Base-by-base conservation (phyloP, 2,113 vertebrate species). In the Andinoacara biseriatus region DNA sequence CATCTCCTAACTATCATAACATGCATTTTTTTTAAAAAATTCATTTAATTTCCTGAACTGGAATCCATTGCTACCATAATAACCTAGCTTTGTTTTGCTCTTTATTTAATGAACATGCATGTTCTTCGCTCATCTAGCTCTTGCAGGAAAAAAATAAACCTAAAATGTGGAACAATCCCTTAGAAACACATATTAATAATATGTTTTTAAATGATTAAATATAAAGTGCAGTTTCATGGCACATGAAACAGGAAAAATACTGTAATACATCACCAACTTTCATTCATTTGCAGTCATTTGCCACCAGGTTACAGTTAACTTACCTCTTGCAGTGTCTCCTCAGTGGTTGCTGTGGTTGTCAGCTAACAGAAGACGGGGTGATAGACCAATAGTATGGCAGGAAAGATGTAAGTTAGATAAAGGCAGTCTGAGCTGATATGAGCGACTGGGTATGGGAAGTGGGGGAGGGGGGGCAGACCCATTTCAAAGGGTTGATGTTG, bases 401-500 rank as follows among this genome's bases (percentile, higher is more conserved):
- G 46, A 72, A 72, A 18, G 46, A 52, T 54, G 31, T 54, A 2
- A n/a, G 46, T 54, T n/a, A 72, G 67, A 31, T 72, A 72, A 72
- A 31, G 18, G 46, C 26, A 31, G 67, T 14, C 4, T 2, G 3
- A 31, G 46, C 1, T 2, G 26, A 54, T 72, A 54, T 33, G 29
- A 72, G 46, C 3, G 43, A 10, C 49, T 0, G 1, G 20, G 46
- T 26, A 46, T 43, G 35, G 26, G 0, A 1, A 8, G 18, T n/a
- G n/a, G 5, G 15, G 9, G 63, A 15, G 49, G 49, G 49, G 11
- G 29, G 29, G 1, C 40, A 29, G 38, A 78, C 29, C 10, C 35
- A 33, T 76, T 63, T 82, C 24, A 80, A 81, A 67, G 78, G 29
- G 46, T 26, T 56, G 43, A 29, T 61, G 49, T 10, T 10, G 61